Evolutionary conservation across 2,797 vertebrate species (phyloP), one percentile per base, ranked within the genome.

Genomic region (Urophycis tenuis): DNA sequence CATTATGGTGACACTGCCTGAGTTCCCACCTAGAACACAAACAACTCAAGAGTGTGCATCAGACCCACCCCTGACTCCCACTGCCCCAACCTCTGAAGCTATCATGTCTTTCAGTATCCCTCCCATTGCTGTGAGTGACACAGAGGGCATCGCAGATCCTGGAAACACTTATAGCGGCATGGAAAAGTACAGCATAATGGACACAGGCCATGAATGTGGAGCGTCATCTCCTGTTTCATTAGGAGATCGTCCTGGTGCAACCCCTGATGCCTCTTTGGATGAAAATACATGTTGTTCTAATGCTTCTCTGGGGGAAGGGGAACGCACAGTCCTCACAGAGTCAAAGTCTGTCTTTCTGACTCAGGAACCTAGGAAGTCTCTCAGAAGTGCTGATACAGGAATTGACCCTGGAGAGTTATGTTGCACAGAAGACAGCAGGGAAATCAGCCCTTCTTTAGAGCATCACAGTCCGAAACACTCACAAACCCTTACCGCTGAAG

Each of bases 1-100:
- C 77, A 78, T 88, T 19, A 87, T 85, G 35, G 76, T 80, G 69
- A 87, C 85, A 30, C 83, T 86, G 1, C 49, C 84, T 79, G 84
- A 85, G 39, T 31, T 88, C 81, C 85, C 86, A 78, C 74, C 81
- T 72, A 82, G 79, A 12, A 77, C 88, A 29, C 60, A 67, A 25
- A 29, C 60, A 29, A 29, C 75, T 79, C 76, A 64, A 15, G 82
- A 81, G 74, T 30, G 77, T 31, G 78, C 89, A 71, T 77, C 76
- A 75, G 81, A 67, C 60, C 30, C n/a, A 4, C 75, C 31, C 80
- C 77, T 80, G 45, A 70, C 35, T 79, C 30, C 32, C 79, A 33
- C 45, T 75, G 79, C 72, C 12, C 41, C 78, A 41, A 39, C 75
- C 75, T 64, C 34, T 76, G 83, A 88, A 67, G 74, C 31, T 75